Percentiles rank a stretch among this genome's conserved stretches.
phyloP scores from a whole-genome alignment of 2,113 vertebrate genomes.

The Heterocephalus glaber region DNA sequence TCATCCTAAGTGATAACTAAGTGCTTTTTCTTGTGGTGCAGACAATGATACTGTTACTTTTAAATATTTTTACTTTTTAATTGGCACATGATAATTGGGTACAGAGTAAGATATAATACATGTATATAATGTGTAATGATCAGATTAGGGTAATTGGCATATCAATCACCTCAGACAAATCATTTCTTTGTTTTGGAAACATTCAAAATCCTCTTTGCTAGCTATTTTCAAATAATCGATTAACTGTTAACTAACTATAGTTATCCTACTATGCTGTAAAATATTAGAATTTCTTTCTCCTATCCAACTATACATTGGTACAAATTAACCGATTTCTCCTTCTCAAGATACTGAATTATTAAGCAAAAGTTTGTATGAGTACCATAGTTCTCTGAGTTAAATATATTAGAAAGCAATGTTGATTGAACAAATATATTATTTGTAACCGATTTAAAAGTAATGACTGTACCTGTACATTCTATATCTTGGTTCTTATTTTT shows the following conservation, averaged over 20 bases:
- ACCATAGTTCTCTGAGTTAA: not conserved
- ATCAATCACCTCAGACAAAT: not conserved
- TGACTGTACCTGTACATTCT: not conserved
- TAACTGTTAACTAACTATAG: not conserved
- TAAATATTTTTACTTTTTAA: not conserved
- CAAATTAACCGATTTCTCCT: not conserved
- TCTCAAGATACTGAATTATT: not conserved
- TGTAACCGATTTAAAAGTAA: not conserved
- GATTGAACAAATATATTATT: not conserved
- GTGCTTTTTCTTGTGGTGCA: not conserved
- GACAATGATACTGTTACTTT: not conserved
- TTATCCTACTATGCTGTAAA: not conserved
- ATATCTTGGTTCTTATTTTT: too few species aligned
- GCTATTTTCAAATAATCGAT: not conserved
- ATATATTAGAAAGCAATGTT: not conserved
- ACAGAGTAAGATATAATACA: not conserved
- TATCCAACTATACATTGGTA: not conserved
- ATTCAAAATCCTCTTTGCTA: not conserved
- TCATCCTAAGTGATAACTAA: not conserved
- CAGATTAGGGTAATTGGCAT: not conserved
- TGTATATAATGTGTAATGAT: not conserved
- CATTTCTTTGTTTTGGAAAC: not conserved
- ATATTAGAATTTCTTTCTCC: not conserved
- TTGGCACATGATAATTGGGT: not conserved
- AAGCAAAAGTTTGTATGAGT: not conserved